A percentile compares a stretch with the other conserved stretches of the same genome.
These are phyloP conservation scores for Actenoides hombroni DNA, from an alignment of 2,113 vertebrate genomes.

Conservation along the genomic window DNA sequence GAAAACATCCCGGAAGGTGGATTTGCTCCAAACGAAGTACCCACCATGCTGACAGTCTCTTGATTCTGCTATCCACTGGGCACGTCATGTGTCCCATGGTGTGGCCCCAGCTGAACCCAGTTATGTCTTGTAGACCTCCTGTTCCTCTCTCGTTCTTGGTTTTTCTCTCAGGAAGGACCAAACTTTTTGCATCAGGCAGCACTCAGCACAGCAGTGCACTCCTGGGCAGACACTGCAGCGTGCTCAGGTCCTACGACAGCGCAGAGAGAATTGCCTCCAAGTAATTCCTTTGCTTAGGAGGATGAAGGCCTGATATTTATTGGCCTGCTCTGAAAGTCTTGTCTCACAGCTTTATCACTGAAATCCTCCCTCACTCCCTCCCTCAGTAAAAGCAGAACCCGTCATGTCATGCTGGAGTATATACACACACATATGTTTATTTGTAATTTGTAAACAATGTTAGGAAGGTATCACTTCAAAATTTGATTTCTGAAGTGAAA, in stretches of 20 bases:
- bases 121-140: background rate
- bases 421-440: background rate
- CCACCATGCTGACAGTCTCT: background rate
- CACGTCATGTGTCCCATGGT: accelerated
- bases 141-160: background rate
- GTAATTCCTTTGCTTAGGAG: background rate
- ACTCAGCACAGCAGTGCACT: background rate
- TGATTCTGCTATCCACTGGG: background rate
- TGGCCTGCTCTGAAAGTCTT: background rate
- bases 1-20: background rate
- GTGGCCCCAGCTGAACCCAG: background rate
- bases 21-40: background rate
- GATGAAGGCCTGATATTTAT: background rate
- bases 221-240: background rate
- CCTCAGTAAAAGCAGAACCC: background rate
- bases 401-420: background rate
- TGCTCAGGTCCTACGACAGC: background rate
- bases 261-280: background rate
- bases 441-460: background rate
- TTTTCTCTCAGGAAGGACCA: background rate
- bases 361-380: background rate
- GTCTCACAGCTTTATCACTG: background rate
- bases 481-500: background rate
- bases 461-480: background rate
- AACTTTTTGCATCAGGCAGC: background rate